Evolutionary conservation across 2,888 invertebrate genomes (phyloP), one percentile per base, ranked within the genome.

Genomic region (Trichacis sp.): DNA sequence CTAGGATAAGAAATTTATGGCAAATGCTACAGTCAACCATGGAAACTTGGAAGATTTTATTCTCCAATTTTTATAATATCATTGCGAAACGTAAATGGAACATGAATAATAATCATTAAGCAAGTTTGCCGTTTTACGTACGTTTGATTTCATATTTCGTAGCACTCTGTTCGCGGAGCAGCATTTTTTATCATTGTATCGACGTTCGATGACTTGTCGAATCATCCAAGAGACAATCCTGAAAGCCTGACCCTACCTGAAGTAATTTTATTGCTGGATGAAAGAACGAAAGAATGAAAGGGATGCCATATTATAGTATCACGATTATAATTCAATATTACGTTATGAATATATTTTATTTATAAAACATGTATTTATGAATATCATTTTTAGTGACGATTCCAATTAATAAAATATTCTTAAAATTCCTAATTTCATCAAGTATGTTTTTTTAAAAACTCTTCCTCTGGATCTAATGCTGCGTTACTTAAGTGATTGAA

Each of bases 21-120:
- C 18, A 19, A 45, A 45, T 45, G 45, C 45, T 12, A 20, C 45
- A 45, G 20, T 45, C 45, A 20, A 40, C 20, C 45, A 45, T 15
- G 45, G 45, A 15, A 42, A 42, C 42, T 42, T 42, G 42, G 15
- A 45, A 45, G 45, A 18, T 15, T 36, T 45, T 45, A 45, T 45
- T 20, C 9, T 18, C 18, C 4, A 17, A 20, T 45, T 18, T 45
- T 45, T n/a, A 45, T 45, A 45, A 42, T 20, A 20, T 42, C 42
- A 17, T 12, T 45, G 45, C 20, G 20, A 12, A 45, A 45, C 45
- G 12, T 20, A n/a, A 45, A 20, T 45, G 24, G n/a, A 24, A 24
- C 24, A 8, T 24, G 14, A 45, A 45, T 45, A 15, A 45, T 45
- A 18, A n/a, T 45, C 8, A 11, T 45, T 20, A 20, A 42, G 12